Evolutionary conservation across 53 echinoderm and acorn worm species (phyloP), one percentile per base, ranked within the genome.

Genomic region (Mesocentrotus franciscanus): DNA sequence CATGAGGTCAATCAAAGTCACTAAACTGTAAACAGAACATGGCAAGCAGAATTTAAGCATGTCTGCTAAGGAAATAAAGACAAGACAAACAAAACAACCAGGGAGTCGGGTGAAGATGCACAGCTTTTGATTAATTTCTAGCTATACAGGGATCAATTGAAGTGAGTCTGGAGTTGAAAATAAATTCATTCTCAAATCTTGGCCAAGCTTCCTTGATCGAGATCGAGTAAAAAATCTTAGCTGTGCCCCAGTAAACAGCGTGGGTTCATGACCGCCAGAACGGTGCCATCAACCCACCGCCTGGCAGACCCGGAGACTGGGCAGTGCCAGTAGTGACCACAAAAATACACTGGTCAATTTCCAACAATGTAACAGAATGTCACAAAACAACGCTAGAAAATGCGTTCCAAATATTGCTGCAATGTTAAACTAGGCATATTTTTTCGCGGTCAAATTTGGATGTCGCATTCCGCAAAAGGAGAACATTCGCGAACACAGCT

Each of bases 241-340:
- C 42, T 42, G 39, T 83, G 75, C 75, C 75, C 58, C 16, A 83
- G 24, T 36, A 39, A 83, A 57, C 57, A 57, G 57, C 87, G 56
- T 56, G 87, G 62, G 91, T 90, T 62, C 90, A 59, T 90, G 91
- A 90, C 91, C 64, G 66, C 59, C 91, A 61, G 34, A 90, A 90
- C 61, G 35, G 61, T 62, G 64, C 18, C 91, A 61, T 55, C 91
- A 90, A 55, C 29, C 34, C 4, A 62, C 61, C 91, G 91, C 34
- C 34, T 22, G 20, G 34, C 24, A 18, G 66, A 57, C 56, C 34
- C 8, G 91, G 58, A 35, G 91, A 90, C 0, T 57, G 56, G 58
- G 58, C 87, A 85, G n/a, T 85, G 58, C 27, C 87, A 85, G n/a
- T 85, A 85, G 10, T 85, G 87, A 85, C 87, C 87, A 85, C 87